These are phyloP conservation scores for Tenrec ecaudatus DNA, from an alignment of 2,113 vertebrate genomes.

Conservation along the genomic window DNA sequence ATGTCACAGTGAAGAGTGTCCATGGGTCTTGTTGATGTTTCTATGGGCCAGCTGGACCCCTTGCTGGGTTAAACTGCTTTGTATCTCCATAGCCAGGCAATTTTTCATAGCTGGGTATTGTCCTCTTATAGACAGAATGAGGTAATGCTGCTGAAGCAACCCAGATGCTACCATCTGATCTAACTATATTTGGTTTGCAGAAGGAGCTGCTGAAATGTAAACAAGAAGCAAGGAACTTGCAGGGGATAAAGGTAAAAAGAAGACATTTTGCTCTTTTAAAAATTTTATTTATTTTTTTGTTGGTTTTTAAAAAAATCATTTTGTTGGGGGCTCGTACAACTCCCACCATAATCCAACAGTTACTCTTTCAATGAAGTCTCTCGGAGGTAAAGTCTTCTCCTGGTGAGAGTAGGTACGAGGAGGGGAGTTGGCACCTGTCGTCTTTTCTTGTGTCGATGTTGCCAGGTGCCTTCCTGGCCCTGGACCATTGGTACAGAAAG, in stretches of 20 bases:
- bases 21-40: background rate
- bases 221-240: slow-evolving; percentile 95
- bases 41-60: background rate
- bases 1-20: background rate
- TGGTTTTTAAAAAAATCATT: too few species aligned
- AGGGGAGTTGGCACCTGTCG: background rate
- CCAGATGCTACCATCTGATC: slow-evolving; percentile 67
- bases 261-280: background rate
- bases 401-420: background rate
- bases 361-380: background rate
- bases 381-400: background rate
- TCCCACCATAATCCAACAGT: too few species aligned
- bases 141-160: slow-evolving; percentile 45
- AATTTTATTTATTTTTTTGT: too few species aligned
- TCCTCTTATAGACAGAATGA: slow-evolving; percentile 53
- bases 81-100: slow-evolving; percentile 3
- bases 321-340: too few species aligned
- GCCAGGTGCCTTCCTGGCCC: background rate
- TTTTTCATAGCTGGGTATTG: slow-evolving; percentile 60
- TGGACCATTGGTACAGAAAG: background rate
- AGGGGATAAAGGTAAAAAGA: slow-evolving; percentile 94
- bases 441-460: background rate
- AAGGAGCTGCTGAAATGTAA: slow-evolving; percentile 95
- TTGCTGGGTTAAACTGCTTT: background rate
- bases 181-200: slow-evolving; percentile 87